Evolutionary conservation across 2,113 vertebrate species (phyloP).

Genomic region (Hyla sarda): DNA sequence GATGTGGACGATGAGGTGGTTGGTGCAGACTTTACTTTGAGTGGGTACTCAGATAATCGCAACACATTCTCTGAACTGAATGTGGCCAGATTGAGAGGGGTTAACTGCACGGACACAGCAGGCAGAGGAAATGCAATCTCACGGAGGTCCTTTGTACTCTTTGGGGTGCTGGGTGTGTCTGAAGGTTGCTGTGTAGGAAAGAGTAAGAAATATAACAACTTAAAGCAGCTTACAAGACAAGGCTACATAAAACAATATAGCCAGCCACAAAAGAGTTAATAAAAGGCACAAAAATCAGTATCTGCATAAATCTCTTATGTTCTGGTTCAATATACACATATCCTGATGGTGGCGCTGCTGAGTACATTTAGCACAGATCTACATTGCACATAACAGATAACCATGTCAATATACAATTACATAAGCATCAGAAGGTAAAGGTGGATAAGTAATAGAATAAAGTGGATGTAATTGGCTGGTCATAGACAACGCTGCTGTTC

Average conservation of each 20-base stretch:
- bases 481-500: not conserved
- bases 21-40: slow-evolving; percentile 73
- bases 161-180: slow-evolving; percentile 90
- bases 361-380: not conserved
- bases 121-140: slow-evolving; percentile 87
- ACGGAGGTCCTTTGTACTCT: slow-evolving; percentile 85
- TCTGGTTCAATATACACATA: not conserved
- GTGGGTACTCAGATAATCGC: slow-evolving; percentile 75
- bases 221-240: no score
- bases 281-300: not conserved
- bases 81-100: slow-evolving; percentile 66
- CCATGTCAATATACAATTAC: not conserved
- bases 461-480: not conserved
- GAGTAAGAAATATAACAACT: not conserved
- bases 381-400: not conserved
- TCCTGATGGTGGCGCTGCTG: not conserved
- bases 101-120: slow-evolving; percentile 68
- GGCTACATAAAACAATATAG: no score
- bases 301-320: not conserved
- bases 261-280: not conserved
- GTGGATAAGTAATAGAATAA: not conserved
- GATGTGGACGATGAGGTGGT: slow-evolving; percentile 61
- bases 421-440: not conserved
- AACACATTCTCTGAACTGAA: slow-evolving; percentile 67
- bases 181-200: slow-evolving; percentile 73